Base-by-base conservation (phyloP, 2,888 invertebrate species). In the Acleris laterana region DNA sequence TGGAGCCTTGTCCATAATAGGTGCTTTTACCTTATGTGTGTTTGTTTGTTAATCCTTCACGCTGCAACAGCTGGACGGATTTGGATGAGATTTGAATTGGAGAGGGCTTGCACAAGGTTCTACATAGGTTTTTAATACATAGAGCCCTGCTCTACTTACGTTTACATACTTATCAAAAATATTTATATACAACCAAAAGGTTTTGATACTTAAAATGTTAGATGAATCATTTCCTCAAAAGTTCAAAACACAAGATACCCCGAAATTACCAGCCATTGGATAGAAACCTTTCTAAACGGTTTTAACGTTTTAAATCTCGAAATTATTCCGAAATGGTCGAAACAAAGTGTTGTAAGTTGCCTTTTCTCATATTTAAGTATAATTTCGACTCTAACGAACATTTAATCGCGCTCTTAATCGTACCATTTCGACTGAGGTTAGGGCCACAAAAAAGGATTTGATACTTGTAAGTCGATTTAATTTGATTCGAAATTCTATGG, bases 301-400 rank as follows among this genome's bases (percentile, higher is more conserved):
- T 62, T 63, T 57, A 62, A 63, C 38, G 61, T 71, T 63, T 67
- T 69, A 62, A 74, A 70, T 64, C 56, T 69, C 70, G 63, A 70
- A 77, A 71, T 71, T 67, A 69, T 72, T 44, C 67, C 57, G 62
- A 72, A 72, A 70, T 62, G 70, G 56, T 70, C 62, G 52, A 71
- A 71, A 73, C 76, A 75, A 75, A 75, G 74, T 70, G 73, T 70
- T 56, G 66, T 71, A 71, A 73, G 70, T 63, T 73, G 68, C 71
- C 70, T 77, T 81, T 87, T 87, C 88, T 79, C 87, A 88, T 82
- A 79, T 81, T 88, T 85, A 87, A 73, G 77, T 80, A 74, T 84
- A 85, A 86, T 87, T 82, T 81, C 70, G 76, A 72, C 68, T 73
- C 84, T 87, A 84, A 88, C 83, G 88, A 82, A 81, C 77, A 85